Percentiles rank a stretch among this genome's conserved stretches.
Conservation (phyloP, 2,113 vertebrate species). For the Felis chaus region DNA sequence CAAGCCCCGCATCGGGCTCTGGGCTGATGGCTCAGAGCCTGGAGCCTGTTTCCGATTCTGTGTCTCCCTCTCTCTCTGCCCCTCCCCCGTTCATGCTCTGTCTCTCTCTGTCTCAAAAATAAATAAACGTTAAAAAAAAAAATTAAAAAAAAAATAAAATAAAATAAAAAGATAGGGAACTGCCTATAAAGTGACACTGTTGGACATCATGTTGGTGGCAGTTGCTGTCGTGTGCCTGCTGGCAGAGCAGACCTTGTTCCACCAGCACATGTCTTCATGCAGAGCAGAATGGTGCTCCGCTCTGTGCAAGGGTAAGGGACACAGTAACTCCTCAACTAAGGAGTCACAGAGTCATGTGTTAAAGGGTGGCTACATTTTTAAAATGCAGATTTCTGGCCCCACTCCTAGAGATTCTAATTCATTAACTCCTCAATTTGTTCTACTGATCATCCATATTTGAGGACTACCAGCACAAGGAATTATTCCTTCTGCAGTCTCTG, state of each 20-base stretch:
- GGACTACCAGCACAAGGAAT: not conserved
- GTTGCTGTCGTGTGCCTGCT: not conserved
- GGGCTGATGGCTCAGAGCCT: too few species aligned
- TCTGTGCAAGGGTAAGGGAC: too few species aligned
- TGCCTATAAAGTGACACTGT: not conserved
- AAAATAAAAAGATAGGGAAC: not conserved
- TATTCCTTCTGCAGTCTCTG: not conserved
- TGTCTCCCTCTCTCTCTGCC: too few species aligned
- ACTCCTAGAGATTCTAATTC: not conserved
- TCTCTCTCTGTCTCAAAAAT: too few species aligned
- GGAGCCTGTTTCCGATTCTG: too few species aligned
- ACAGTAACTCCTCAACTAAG: not conserved
- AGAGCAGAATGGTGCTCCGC: rapidly evolving
- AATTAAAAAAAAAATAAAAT: too few species aligned
- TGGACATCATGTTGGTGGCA: not conserved
- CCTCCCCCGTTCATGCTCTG: too few species aligned
- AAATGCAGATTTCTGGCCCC: not conserved
- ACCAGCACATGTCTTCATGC: not conserved
- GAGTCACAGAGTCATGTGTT: not conserved
- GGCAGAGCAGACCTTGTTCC: not conserved
- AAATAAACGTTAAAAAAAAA: too few species aligned
- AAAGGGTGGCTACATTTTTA: not conserved
- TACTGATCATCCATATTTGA: not conserved
- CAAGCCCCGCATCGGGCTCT: too few species aligned
- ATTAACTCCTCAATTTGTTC: not conserved